Conservation (phyloP, 2,113 vertebrate species). For the Salminus brasiliensis region DNA sequence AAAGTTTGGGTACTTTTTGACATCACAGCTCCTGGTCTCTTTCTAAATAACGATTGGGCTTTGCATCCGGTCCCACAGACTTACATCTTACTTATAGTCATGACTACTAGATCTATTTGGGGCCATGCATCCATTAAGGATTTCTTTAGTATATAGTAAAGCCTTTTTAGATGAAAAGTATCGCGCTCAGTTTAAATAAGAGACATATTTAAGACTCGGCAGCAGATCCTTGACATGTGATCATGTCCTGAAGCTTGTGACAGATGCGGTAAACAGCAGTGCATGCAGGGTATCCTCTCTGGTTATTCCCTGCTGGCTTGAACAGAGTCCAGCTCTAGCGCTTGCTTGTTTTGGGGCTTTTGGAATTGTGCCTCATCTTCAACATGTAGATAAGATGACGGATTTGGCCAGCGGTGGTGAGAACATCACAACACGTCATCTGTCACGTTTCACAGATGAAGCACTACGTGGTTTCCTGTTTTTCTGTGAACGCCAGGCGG, state of each 20-base stretch:
- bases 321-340: background rate
- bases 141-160: background rate
- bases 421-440: background rate
- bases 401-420: background rate
- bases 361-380: background rate
- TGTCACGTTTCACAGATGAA: background rate
- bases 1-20: too few relatives aligned
- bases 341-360: background rate
- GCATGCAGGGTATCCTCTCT: background rate
- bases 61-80: background rate
- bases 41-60: background rate
- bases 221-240: background rate
- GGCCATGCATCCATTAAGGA: background rate
- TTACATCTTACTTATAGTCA: background rate
- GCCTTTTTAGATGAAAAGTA: background rate
- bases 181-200: background rate
- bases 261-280: background rate
- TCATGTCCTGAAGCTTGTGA: background rate
- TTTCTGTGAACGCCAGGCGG: too few relatives aligned
- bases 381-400: background rate
- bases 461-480: background rate
- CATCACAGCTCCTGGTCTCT: too few relatives aligned
- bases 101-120: background rate
- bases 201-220: background rate
- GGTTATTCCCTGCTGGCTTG: background rate